Evolutionary conservation across 2,797 vertebrate genomes (phyloP), one percentile per base, ranked within the genome.

Genomic region (Sebastes steindachneri): DNA sequence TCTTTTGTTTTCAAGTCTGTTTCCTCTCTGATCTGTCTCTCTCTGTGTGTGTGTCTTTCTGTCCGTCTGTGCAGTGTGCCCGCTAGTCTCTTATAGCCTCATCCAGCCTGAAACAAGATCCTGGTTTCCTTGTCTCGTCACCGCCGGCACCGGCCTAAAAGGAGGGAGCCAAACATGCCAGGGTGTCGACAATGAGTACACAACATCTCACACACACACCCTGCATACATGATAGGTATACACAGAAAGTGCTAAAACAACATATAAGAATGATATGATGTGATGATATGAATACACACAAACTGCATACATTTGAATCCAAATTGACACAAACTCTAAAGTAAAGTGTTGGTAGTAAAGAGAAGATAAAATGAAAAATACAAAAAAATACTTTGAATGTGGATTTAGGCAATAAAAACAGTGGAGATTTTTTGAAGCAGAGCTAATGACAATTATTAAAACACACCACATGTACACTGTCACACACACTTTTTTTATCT

Each of bases 101-200:
- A 87, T 88, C 93, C 82, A 89, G 78, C 88, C 95, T 97, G 98
- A 98, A 99, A 99, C 92, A 85, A 86, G 98, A 99, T 97, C 96
- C 80, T 59, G 92, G 86, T 88, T 90, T 91, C 93, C 94, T 94
- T 84, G 91, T 92, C 89, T 90, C 80, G 84, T 93, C 94, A 92
- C 79, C 15, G 83, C 75, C 88, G 68, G 87, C 80, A 73, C 87
- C 79, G 87, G 86, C 85, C 91, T 95, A 87, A 89, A 93, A 89
- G 88, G 89, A 93, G 75, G 75, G 91, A 93, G 92, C 72, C 82
- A 90, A 91, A 91, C 93, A 91, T 93, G 85, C 92, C 88, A 87
- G 85, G 87, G 85, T 88, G 89, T 91, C 79, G 23, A 87, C 88
- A 89, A 91, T 88, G 37, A 26, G n/a, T 54, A 48, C 68, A 75